Base-by-base conservation (phyloP, 2,113 vertebrate species). In the Tichodroma muraria region DNA sequence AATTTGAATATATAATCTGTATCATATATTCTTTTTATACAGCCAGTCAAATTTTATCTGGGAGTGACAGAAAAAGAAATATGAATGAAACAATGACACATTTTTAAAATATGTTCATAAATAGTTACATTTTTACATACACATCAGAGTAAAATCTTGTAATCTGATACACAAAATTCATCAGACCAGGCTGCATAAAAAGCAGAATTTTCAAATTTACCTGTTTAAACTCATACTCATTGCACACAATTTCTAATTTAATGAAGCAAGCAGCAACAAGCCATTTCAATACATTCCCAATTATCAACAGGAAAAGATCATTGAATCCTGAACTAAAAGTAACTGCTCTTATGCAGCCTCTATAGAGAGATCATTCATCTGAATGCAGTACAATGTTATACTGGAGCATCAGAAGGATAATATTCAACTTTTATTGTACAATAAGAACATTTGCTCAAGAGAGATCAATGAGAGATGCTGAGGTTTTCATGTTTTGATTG, bases 191-290 rank as follows among this genome's bases (percentile, higher is more conserved):
- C 12, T 75, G 35, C 21, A 69, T 54, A 63, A 93, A 90, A 64
- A 94, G 23, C 59, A 89, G 85, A 89, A 87, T 90, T 90, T 94
- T 44, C n/a, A 80, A 88, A 86, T 66, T 83, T 86, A 90, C 37
- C 63, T 94, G 85, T 47, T 81, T 22, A 76, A 94, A 90, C 13
- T 81, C 84, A 75, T 44, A 80, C 20, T 72, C 20, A 14, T n/a
- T 38, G 50, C 63, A 78, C 72, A 64, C 47, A 52, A 69, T 75
- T 88, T 66, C 80, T 38, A 84, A 33, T 88, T 90, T 83, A 42
- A 79, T 52, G 79, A 60, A 94, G 87, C n/a, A 75, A 96, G 91
- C 30, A 82, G 60, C 61, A 83, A 65, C 52, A 88, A 93, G 27
- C 35, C 56, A 94, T 68, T 54, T 60, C 81, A 65, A 95, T 70